A percentile compares a stretch with the other conserved stretches of the same genome.
Conservation (phyloP, 1,140 invertebrate genomes). For the Drosophila tropicalis region DNA sequence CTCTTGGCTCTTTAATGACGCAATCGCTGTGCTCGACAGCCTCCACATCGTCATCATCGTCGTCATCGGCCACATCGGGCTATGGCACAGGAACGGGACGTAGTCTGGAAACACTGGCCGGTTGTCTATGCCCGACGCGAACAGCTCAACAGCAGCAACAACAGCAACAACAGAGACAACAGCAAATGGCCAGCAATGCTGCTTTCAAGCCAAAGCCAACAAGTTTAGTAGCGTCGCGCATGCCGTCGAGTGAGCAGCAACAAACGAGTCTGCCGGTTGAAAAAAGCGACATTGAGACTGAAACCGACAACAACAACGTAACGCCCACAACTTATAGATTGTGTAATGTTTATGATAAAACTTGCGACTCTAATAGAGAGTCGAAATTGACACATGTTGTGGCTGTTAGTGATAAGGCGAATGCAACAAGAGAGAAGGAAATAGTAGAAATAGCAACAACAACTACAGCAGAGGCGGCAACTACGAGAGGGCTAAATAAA, state of each 20-base stretch:
- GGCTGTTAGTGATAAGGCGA: constrained; percentile 23
- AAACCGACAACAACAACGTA: constrained; percentile 43
- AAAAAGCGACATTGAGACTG: constrained; percentile 5
- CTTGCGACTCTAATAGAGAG: constrained; percentile 33
- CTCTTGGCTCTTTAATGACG: constrained; percentile 72
- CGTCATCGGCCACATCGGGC: constrained; percentile 61
- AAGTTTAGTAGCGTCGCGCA: constrained; percentile 77
- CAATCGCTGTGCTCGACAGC: constrained; percentile 76
- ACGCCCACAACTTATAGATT: constrained; percentile 72
- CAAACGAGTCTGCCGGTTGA: constrained; percentile 53
- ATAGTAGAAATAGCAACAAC: constrained; percentile 19
- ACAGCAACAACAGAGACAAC: constrained; percentile 36
- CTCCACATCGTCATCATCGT: constrained; percentile 65
- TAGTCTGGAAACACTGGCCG: constrained; percentile 74
- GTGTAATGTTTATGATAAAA: constrained; percentile 76
- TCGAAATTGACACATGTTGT: constrained; percentile 48
- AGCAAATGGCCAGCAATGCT: constrained; percentile 61
- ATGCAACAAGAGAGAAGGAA: constrained; percentile 12
- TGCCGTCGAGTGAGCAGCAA: constrained; percentile 72
- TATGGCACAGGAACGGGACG: constrained; percentile 69
- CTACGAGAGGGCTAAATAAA: constrained; percentile 59
- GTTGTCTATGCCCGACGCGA: constrained; percentile 48
- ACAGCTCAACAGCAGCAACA: constrained; percentile 52
- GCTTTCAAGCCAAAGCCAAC: constrained; percentile 73
- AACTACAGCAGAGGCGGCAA: constrained; percentile 35